A percentile compares a stretch with the other conserved stretches of the same genome.
phyloP scores from a whole-genome alignment of 1,140 invertebrate genomes.

The Physella acuta region DNA sequence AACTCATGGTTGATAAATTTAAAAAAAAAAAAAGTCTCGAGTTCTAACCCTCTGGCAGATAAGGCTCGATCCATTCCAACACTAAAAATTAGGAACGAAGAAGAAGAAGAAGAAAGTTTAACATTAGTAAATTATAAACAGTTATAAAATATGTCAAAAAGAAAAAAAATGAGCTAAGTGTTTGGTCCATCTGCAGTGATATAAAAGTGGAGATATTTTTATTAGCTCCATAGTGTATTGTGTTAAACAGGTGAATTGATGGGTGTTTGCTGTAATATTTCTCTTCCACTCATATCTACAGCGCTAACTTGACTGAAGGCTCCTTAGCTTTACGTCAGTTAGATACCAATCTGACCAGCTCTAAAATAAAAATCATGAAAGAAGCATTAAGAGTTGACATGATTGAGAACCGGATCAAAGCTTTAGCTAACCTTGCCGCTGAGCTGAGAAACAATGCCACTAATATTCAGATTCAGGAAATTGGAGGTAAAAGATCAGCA shows the following conservation, averaged over 20 bases:
- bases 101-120: too few species aligned
- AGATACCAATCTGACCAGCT: slow-evolving; percentile 71
- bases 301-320: slow-evolving; percentile 63
- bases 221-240: not conserved
- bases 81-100: too few species aligned
- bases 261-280: too few species aligned
- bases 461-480: slow-evolving; percentile 88
- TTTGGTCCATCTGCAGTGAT: not conserved
- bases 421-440: slow-evolving; percentile 73
- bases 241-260: not conserved
- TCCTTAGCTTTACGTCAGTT: slow-evolving; percentile 66
- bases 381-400: slow-evolving; percentile 76
- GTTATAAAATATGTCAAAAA: too few species aligned
- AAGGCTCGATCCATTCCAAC: too few species aligned
- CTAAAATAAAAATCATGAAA: slow-evolving; percentile 76
- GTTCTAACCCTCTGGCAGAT: too few species aligned
- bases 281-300: too few species aligned
- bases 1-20: too few species aligned
- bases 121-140: too few species aligned
- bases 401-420: slow-evolving; percentile 73
- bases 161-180: not conserved
- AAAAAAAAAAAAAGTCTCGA: too few species aligned
- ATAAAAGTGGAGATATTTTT: not conserved
- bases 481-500: too few species aligned
- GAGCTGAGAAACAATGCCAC: slow-evolving; percentile 84